Conservation (phyloP, 2,888 invertebrate genomes). For the Agrilus mali region DNA sequence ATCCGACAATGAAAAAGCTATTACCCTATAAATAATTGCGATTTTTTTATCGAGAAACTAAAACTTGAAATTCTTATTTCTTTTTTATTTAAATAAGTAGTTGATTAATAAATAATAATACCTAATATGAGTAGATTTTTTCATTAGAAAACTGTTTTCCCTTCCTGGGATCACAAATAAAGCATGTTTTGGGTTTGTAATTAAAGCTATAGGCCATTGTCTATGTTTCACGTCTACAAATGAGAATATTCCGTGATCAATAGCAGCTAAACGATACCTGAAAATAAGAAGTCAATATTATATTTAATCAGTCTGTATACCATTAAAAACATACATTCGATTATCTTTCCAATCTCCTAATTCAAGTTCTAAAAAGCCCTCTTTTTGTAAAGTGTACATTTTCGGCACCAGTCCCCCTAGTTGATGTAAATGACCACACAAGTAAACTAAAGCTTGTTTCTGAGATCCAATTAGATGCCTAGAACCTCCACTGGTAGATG, state of each 20-base stretch:
- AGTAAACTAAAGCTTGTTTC: constrained; percentile 55
- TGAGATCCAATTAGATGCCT: constrained; percentile 46
- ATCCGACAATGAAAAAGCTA: constrained; percentile 60
- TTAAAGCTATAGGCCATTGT: constrained; percentile 68
- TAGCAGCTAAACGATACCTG: constrained; percentile 68
- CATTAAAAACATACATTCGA: constrained; percentile 50
- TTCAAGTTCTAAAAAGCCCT: constrained; percentile 77
- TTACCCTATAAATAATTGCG: constrained; percentile 41
- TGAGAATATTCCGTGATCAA: constrained; percentile 81
- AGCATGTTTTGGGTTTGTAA: constrained; percentile 87
- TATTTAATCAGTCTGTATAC: neutral
- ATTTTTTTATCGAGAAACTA: neutral
- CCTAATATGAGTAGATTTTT: constrained; percentile 66
- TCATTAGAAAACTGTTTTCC: constrained; percentile 56
- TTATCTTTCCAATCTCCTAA: constrained; percentile 88
- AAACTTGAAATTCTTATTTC: neutral
- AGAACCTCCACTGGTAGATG: constrained; percentile 39
- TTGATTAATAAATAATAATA: constrained; percentile 21
- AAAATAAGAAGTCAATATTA: constrained; percentile 6
- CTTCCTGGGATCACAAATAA: constrained; percentile 56
- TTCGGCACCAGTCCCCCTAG: constrained; percentile 64
- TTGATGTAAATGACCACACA: constrained; percentile 85
- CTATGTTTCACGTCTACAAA: constrained; percentile 67
- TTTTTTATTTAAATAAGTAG: too few species aligned
- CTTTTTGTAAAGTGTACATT: constrained; percentile 78